A percentile compares a stretch with the other conserved stretches of the same genome.
Evolutionary conservation across 2,797 vertebrate genomes (phyloP).

Genomic region (Psittacula echo): DNA sequence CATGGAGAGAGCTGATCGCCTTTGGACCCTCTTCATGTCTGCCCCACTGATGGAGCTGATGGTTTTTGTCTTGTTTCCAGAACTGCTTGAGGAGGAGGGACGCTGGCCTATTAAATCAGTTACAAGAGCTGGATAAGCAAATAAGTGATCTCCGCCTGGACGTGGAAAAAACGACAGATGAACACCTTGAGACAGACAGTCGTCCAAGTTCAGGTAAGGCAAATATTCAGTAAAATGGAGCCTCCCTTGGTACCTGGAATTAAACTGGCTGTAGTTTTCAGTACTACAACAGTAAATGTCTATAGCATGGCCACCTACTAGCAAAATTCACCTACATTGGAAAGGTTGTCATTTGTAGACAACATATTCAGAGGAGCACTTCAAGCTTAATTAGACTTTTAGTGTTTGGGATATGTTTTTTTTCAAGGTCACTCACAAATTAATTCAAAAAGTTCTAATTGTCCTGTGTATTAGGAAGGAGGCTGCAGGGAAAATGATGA

Average conservation of each 20-base stretch:
- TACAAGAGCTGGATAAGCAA: slow-evolving; percentile 93
- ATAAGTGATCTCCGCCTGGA: slow-evolving; percentile 92
- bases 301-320: background rate
- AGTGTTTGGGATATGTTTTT: background rate
- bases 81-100: slow-evolving; percentile 91
- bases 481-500: background rate
- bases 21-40: background rate
- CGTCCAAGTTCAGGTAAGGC: slow-evolving; percentile 92
- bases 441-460: background rate
- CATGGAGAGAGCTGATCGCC: background rate
- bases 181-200: slow-evolving; percentile 90
- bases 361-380: background rate
- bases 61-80: slow-evolving; percentile 71
- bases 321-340: background rate
- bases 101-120: slow-evolving; percentile 87
- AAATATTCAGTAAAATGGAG: background rate
- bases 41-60: background rate
- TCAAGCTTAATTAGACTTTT: slow-evolving; percentile 6
- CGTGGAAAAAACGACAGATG: slow-evolving; percentile 84
- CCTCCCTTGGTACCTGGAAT: background rate
- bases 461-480: background rate
- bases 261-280: background rate
- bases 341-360: background rate
- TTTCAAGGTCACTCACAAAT: background rate
- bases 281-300: background rate